Evolutionary conservation across 2,113 vertebrate genomes (phyloP).

Genomic region (human (Homo sapiens)): GRCh38 chr15:94848001-94848500

Average conservation of each 20-base stretch:
- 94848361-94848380: no score
- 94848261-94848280: not conserved
- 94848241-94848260: not conserved
- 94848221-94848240: no score
- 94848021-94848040: not conserved
- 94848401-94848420: no score
- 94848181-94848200: not conserved
- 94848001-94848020: not conserved
- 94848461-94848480: no score
- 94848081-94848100: not conserved
- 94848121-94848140: not conserved
- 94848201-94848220: not conserved
- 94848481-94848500: no score
- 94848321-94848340: no score
- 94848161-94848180: not conserved
- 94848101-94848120: not conserved
- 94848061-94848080: not conserved
- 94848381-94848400: no score
- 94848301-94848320: not conserved
- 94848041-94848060: not conserved
- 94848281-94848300: not conserved
- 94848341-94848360: no score
- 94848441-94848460: no score
- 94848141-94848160: not conserved
- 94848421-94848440: no score